Base-by-base conservation (phyloP, 92 coral and sea anemone species). In the Muricea muricata region DNA sequence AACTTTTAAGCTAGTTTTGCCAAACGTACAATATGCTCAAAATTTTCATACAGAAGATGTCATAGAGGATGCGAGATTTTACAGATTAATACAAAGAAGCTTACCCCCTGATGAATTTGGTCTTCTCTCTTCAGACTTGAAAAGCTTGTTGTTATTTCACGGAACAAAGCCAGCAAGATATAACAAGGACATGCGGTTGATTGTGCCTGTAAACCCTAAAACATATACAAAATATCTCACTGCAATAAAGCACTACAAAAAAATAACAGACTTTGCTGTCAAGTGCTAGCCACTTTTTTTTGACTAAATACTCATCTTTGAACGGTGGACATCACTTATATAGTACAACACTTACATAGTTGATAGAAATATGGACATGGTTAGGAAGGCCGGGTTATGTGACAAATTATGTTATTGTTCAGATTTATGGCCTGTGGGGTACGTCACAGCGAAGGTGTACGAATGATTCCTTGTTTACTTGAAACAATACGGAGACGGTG, bases 341-440 rank as follows among this genome's bases (percentile, higher is more conserved):
- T n/a, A n/a, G n/a, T n/a, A n/a, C n/a, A n/a, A n/a, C n/a, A n/a
- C n/a, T n/a, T n/a, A n/a, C 29, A 75, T 74, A 74, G 80, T 74
- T 74, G 48, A 74, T 74, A 46, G 80, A 74, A 50, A 74, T n/a
- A 70, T 15, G 23, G 29, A 47, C 79, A 73, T 41, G 79, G 79
- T 73, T 74, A 40, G 80, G 80, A 74, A 74, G 37, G 60, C 24
- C 20, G 35, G 63, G 41, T 50, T 65, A 74, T 65, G 55, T 74
- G 80, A 74, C 61, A 10, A 47, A 74, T 20, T 74, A 74, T 74
- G 80, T 74, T 55, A 55, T n/a, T 55, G 63, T 55, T 55, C 30
- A 1, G 63, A 55, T 69, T 69, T 1, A 20, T 8, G 50, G 50
- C n/a, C 47, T 45, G 56, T 72, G 52, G n/a, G n/a, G n/a, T n/a